phyloP scores from a whole-genome alignment of 1,140 invertebrate species.

The Phocides pigmalion region DNA sequence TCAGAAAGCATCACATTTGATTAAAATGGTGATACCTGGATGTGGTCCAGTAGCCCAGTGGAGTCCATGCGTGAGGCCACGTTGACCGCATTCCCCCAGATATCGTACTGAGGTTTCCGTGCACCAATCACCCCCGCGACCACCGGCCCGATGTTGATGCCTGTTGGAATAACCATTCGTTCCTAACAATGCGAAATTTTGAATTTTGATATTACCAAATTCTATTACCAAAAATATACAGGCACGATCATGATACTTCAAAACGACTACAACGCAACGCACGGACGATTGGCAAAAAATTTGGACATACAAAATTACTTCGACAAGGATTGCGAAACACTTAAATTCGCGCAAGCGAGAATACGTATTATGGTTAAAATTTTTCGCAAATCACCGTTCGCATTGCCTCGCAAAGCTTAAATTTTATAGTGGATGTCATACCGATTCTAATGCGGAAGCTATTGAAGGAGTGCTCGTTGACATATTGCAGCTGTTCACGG shows the following conservation, averaged over 20 bases:
- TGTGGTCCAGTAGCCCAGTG: conserved; percentile 91
- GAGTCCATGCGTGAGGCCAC: conserved; percentile 95
- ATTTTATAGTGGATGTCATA: conserved; percentile 64
- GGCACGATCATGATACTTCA: too few relatives aligned
- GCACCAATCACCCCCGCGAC: conserved; percentile 98
- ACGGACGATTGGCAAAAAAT: conserved; percentile 7
- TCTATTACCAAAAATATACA: not conserved
- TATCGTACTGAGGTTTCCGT: conserved; percentile 94
- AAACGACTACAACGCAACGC: not conserved
- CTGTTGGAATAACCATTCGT: conserved; percentile 73
- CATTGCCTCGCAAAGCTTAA: conserved; percentile 19
- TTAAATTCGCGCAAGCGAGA: conserved; percentile 10
- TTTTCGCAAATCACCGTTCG: conserved; percentile 8
- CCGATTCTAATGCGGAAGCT: conserved; percentile 97
- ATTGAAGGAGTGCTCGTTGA: conserved; percentile 98
- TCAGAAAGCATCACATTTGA: not conserved
- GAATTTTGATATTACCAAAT: conserved; percentile 20
- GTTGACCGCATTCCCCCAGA: conserved; percentile 98
- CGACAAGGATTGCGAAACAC: not conserved
- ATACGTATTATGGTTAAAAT: not conserved
- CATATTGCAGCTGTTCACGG: conserved; percentile 92
- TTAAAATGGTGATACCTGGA: conserved; percentile 85
- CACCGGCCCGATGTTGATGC: conserved; percentile 97
- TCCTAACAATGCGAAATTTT: conserved; percentile 31
- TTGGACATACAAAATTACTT: not conserved